These are phyloP conservation scores for Silurus lanzhouensis DNA, from an alignment of 2,797 vertebrate species.

Conservation along the genomic window DNA sequence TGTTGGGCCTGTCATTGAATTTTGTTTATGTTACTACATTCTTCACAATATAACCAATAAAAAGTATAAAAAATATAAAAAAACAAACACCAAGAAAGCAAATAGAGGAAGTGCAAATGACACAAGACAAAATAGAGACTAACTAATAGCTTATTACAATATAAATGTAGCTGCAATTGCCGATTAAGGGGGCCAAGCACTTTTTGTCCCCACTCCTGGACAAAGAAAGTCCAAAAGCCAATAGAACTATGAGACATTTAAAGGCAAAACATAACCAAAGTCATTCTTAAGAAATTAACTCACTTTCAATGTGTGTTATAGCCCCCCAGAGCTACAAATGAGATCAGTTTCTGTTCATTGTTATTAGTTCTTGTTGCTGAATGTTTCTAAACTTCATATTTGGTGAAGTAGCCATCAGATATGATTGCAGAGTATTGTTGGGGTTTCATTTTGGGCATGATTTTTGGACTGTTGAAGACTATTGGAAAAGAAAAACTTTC, in stretches of 20 bases:
- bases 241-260: not conserved
- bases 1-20: too few species aligned
- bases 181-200: not conserved
- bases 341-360: not conserved
- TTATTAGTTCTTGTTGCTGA: not conserved
- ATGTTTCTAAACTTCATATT: not conserved
- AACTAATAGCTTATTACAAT: not conserved
- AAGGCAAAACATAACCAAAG: too few species aligned
- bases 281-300: not conserved
- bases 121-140: too few species aligned
- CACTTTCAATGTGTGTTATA: not conserved
- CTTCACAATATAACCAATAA: too few species aligned
- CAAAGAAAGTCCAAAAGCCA: not conserved
- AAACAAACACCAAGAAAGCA: too few species aligned
- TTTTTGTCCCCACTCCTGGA: not conserved
- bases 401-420: not conserved
- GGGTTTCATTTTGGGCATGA: too few species aligned
- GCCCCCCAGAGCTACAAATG: not conserved
- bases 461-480: too few species aligned
- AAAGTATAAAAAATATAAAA: too few species aligned
- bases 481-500: not conserved
- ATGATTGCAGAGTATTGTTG: too few species aligned
- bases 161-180: not conserved
- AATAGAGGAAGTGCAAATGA: too few species aligned
- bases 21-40: not conserved